These are phyloP conservation scores for Cyclina sinensis DNA, from an alignment of 1,140 invertebrate genomes.

Conservation along the genomic window DNA sequence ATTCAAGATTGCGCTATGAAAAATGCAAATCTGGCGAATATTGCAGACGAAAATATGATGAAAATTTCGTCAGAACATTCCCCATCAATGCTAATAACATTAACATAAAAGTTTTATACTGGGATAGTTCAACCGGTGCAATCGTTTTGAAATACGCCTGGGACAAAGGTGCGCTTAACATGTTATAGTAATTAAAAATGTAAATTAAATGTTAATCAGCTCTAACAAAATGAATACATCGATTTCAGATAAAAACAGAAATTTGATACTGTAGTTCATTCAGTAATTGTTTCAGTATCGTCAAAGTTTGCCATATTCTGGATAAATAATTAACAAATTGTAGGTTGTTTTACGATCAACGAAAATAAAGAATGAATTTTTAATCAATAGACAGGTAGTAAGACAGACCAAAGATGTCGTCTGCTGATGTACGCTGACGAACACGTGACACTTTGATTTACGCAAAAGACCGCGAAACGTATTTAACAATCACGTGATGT, in stretches of 20 bases:
- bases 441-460: no score
- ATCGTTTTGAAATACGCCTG: no score
- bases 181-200: background rate
- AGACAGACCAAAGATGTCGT: background rate
- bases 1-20: background rate
- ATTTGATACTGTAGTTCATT: background rate
- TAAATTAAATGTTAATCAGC: background rate
- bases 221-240: background rate
- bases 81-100: background rate
- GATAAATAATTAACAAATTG: slow-evolving; percentile 9
- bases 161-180: background rate
- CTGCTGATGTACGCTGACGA: background rate
- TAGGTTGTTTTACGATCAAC: background rate
- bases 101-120: background rate
- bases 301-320: background rate
- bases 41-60: background rate
- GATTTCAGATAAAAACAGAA: background rate
- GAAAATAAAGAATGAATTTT: background rate
- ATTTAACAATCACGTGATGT: no score
- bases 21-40: background rate
- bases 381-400: background rate
- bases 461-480: no score
- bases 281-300: background rate
- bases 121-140: slow-evolving; percentile 10
- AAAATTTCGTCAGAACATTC: background rate